Conservation (phyloP, 2,888 invertebrate species). For the Trichopria drosophilae region DNA sequence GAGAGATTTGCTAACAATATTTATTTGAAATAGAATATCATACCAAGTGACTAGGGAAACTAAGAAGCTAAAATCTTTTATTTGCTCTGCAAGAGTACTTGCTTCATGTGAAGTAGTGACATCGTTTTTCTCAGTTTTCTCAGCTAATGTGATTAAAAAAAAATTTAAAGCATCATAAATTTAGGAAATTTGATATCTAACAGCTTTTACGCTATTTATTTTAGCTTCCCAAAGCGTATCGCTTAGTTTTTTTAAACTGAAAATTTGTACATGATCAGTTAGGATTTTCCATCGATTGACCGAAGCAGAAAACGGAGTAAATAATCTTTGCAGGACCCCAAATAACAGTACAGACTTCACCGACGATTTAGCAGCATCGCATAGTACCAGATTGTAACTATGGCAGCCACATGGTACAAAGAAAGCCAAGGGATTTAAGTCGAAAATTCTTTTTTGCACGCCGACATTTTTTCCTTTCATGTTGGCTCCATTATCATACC, state of each 20-base stretch:
- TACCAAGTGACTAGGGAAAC: conserved; percentile 44
- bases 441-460: conserved; percentile 46
- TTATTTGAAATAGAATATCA: conserved; percentile 43
- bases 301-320: conserved; percentile 34
- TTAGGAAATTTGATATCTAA: conserved; percentile 42
- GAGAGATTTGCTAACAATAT: conserved; percentile 38
- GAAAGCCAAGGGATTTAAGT: conserved; percentile 29
- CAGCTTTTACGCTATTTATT: conserved; percentile 37
- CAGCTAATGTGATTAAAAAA: conserved; percentile 33
- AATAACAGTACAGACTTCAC: conserved; percentile 46
- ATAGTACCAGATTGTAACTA: conserved; percentile 22
- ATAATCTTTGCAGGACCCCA: conserved; percentile 43
- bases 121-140: conserved; percentile 22
- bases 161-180: conserved; percentile 44
- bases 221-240: conserved; percentile 40
- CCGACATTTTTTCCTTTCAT: conserved; percentile 48
- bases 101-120: conserved; percentile 30
- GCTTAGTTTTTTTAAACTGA: conserved; percentile 39
- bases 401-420: conserved; percentile 27
- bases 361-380: conserved; percentile 30
- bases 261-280: conserved; percentile 38
- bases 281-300: conserved; percentile 39
- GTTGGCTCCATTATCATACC: conserved; percentile 49
- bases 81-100: conserved; percentile 34
- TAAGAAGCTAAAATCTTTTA: conserved; percentile 40